Evolutionary conservation across 2,113 vertebrate species (phyloP).

Genomic region (Boulengeromyrus knoepffleri): DNA sequence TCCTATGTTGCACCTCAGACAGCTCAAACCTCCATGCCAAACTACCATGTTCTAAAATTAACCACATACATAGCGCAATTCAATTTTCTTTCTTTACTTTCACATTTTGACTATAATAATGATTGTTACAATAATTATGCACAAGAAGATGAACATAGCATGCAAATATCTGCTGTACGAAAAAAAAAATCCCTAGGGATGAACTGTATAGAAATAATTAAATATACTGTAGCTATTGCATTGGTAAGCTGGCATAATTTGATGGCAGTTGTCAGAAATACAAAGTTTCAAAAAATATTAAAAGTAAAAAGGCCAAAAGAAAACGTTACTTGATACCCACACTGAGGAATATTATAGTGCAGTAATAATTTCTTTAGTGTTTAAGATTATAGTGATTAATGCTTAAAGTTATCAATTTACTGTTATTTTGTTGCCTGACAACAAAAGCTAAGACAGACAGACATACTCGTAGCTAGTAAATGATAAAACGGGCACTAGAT

Average conservation of each 20-base stretch:
- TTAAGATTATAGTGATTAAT: neutral
- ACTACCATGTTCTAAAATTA: neutral
- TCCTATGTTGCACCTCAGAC: neutral
- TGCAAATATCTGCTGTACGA: neutral
- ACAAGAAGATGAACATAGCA: neutral
- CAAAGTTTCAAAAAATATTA: neutral
- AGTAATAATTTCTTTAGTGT: neutral
- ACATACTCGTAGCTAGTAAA: neutral
- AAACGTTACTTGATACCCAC: neutral
- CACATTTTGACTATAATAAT: neutral
- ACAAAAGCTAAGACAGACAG: neutral
- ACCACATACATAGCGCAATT: neutral
- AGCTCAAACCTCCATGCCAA: neutral
- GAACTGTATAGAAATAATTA: conserved; percentile 4
- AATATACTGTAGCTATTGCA: neutral
- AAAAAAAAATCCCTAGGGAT: neutral
- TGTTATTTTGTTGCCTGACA: conserved; percentile 1
- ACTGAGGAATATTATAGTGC: conserved; percentile 1
- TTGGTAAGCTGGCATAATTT: neutral
- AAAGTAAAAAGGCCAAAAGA: neutral
- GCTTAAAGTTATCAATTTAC: conserved; percentile 10
- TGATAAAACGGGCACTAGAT: neutral
- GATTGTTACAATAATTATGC: neutral
- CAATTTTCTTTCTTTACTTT: neutral
- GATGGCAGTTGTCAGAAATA: conserved; percentile 1